phyloP scores from a whole-genome alignment of 2,888 invertebrate genomes.

The Ichneumoninae sp. region DNA sequence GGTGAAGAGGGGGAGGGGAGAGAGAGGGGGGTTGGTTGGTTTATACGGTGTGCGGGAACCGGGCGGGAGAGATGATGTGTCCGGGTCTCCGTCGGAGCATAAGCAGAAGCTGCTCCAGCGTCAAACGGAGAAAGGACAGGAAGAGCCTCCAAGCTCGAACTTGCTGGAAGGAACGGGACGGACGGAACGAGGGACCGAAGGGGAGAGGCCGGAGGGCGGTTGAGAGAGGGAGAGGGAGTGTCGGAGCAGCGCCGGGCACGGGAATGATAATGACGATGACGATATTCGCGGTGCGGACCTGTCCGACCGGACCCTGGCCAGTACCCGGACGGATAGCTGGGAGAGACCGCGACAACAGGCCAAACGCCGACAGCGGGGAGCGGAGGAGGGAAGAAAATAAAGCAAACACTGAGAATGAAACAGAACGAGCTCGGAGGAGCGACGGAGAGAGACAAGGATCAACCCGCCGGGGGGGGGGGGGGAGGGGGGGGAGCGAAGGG shows the following conservation, averaged over 20 bases:
- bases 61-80: conserved; percentile 49
- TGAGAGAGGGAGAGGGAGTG: conserved; percentile 47
- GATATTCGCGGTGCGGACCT: conserved; percentile 68
- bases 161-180: conserved; percentile 24
- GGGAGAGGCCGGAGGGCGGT: conserved; percentile 49
- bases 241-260: conserved; percentile 60
- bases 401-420: neutral
- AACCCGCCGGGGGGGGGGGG: conserved; percentile 66
- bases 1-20: too few species aligned
- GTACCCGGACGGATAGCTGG: conserved; percentile 33
- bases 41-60: conserved; percentile 62
- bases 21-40: conserved; percentile 52
- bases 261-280: conserved; percentile 70
- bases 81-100: conserved; percentile 44
- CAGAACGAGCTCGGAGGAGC: conserved; percentile 64
- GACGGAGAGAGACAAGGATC: conserved; percentile 51
- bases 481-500: conserved; percentile 36
- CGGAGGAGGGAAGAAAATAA: conserved; percentile 19
- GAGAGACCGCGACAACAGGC: conserved; percentile 28
- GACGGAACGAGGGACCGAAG: conserved; percentile 30
- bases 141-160: conserved; percentile 49
- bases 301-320: conserved; percentile 56
- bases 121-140: conserved; percentile 50
- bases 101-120: conserved; percentile 52
- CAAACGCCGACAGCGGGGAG: conserved; percentile 27